Base-by-base conservation (phyloP, 2,888 invertebrate genomes). In the Drosophila helvetica region DNA sequence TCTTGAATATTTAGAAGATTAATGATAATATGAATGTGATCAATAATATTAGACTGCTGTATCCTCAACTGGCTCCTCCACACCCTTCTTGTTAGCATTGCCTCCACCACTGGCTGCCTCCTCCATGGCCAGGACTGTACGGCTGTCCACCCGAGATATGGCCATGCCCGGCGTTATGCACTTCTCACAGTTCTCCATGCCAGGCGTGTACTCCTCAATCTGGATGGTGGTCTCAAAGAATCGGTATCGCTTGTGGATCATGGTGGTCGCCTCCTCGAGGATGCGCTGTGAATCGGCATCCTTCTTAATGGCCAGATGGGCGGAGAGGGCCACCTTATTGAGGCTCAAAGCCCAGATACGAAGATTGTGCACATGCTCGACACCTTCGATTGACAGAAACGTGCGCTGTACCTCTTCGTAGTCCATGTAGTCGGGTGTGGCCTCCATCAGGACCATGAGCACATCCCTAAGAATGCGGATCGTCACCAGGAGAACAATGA, bases 221-320 rank as follows among this genome's bases (percentile, higher is more conserved):
- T 86, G 85, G 27, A 86, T 83, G 38, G 85, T 86, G 0, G 89
- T 89, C 68, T 86, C 85, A 15, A 76, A 89, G 51, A 86, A 77
- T 9, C 60, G 52, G 52, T 86, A 86, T 1, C 51, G 75, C 4
- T 59, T 69, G 66, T 86, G 85, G 12, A 86, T 80, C 25, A 78
- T 15, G 0, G 8, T 52, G 12, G 75, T 83, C 7, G 85, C 88
- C 68, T 74, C 50, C 5, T 77, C 78, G 30, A 86, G 59, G 4
- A 86, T 88, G 1, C 57, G 0, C 15, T 85, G 89, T 0, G 85
- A 71, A 89, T 89, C 89, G 0, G 77, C 72, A 18, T 78, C 53
- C 22, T 61, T 47, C 0, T 33, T 4, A 6, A 89, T 83, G 19
- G 84, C 89, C 70, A 86, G 51, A 52, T 86, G 85, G 4, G 89